Percentiles rank a stretch among this genome's conserved stretches.
Conservation (phyloP, 1,140 invertebrate species). For the Drosophila insularis region DNA sequence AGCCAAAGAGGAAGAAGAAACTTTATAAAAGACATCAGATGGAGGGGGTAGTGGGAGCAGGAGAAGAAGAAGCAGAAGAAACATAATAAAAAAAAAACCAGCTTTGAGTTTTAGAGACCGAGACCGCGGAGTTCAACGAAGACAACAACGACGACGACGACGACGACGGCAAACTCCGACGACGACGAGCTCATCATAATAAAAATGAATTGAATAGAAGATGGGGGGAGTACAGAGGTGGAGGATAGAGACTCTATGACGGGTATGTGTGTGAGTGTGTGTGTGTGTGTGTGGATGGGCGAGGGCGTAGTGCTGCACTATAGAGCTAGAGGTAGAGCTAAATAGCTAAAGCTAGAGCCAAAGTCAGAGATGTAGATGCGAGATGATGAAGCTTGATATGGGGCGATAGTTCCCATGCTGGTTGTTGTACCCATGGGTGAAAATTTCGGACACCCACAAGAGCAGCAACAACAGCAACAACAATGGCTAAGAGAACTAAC, state of each 20-base stretch:
- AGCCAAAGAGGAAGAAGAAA: conserved; percentile 75
- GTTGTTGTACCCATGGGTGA: conserved; percentile 8
- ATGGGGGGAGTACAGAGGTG: conserved; percentile 19
- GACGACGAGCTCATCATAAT: conserved; percentile 69
- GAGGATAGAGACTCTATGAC: neutral
- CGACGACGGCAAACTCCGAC: conserved; percentile 24
- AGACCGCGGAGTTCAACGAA: conserved; percentile 35
- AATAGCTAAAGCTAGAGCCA: conserved; percentile 21
- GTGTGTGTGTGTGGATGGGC: conserved; percentile 24
- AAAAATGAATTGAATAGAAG: conserved; percentile 78
- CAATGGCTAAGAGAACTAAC: neutral
- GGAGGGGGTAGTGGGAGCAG: conserved; percentile 28
- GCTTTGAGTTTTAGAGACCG: conserved; percentile 49
- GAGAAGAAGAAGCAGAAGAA: conserved; percentile 27
- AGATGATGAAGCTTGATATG: conserved; percentile 51
- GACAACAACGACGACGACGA: conserved; percentile 36
- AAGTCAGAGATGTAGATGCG: conserved; percentile 59
- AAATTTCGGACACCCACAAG: conserved; percentile 25
- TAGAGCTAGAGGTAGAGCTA: conserved; percentile 20
- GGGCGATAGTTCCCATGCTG: conserved; percentile 63
- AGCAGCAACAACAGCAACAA: conserved; percentile 20
- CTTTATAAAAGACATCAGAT: conserved; percentile 64
- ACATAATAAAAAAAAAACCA: conserved; percentile 45
- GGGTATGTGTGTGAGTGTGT: conserved; percentile 10
- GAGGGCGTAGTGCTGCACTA: neutral